Base-by-base conservation (phyloP, 2,113 vertebrate genomes). In the Empidonax traillii region DNA sequence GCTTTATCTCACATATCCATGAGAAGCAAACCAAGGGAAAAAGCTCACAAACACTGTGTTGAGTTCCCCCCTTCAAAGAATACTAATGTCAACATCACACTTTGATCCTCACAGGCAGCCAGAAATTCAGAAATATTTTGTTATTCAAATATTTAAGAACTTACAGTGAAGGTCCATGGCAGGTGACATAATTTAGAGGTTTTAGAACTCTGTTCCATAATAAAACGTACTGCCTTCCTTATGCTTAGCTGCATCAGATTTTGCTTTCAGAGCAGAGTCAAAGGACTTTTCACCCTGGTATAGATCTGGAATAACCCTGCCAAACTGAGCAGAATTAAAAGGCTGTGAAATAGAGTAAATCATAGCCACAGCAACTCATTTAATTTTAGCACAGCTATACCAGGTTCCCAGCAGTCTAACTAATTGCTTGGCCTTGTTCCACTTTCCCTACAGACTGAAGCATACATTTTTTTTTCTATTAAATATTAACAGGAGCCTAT, bases 91-190 rank as follows among this genome's bases (percentile, higher is more conserved):
- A 94, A 75, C 52, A 65, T 72, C 66, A 63, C 12, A 75, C 83
- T 95, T 92, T 93, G 88, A 93, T 95, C 56, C 69, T 78, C 30
- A 84, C 10, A 92, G 49, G 15, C 37, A 93, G 52, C 4, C 41
- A 95, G 76, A 90, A 93, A 72, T 92, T 95, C 84, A 92, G 73
- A 95, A 92, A 62, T 82, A 68, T 46, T 44, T 86, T 3, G 65
- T 93, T 93, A 92, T 87, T 96, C 83, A 97, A 95, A 92, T 94
- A 92, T 92, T 92, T 78, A 87, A 87, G 65, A 90, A 84, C 23
- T 89, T 90, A 61, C 14, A 81, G 47, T 78, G 61, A 85, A 89
- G 39, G 86, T 61, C n/a, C 58, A 65, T 5, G 27, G n/a, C 87
- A 94, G 55, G 66, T 89, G 44, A 67, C 76, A 92, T 56, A 81